These are phyloP conservation scores for Cebidichthys violaceus DNA, from an alignment of 2,113 vertebrate genomes.

Conservation along the genomic window DNA sequence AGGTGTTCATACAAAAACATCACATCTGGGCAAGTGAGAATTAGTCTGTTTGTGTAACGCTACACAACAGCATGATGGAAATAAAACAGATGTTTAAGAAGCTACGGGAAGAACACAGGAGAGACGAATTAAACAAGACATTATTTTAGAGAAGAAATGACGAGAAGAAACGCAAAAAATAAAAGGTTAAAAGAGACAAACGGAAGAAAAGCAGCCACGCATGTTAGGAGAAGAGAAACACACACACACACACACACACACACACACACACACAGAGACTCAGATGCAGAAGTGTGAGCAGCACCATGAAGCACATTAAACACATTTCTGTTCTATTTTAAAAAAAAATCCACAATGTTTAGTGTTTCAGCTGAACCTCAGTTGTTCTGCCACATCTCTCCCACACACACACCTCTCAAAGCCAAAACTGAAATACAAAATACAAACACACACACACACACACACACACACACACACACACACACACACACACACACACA, in stretches of 20 bases:
- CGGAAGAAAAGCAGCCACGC: too few relatives aligned
- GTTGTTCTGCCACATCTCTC: conserved; percentile 51
- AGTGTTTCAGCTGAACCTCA: conserved; percentile 33
- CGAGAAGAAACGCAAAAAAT: too few relatives aligned
- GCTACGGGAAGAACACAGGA: neutral
- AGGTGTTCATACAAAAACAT: neutral
- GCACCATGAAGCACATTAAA: neutral
- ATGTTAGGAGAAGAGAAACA: neutral
- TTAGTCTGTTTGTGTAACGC: neutral
- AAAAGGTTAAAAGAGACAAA: too few relatives aligned
- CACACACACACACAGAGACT: neutral
- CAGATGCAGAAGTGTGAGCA: neutral
- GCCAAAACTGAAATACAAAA: conserved; percentile 12
- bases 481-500: neutral
- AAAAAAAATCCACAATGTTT: conserved; percentile 33
- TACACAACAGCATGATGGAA: neutral
- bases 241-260: neutral
- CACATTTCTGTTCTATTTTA: conserved; percentile 47
- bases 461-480: neutral
- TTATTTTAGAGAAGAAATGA: too few relatives aligned
- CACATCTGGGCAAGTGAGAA: too few relatives aligned
- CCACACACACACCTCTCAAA: conserved; percentile 47
- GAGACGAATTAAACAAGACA: neutral
- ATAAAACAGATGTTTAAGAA: neutral
- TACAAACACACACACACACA: conserved; percentile 21